Percentiles rank a stretch among this genome's conserved stretches.
phyloP scores from a whole-genome alignment of 2,797 vertebrate genomes.

The Mus caroli region DNA sequence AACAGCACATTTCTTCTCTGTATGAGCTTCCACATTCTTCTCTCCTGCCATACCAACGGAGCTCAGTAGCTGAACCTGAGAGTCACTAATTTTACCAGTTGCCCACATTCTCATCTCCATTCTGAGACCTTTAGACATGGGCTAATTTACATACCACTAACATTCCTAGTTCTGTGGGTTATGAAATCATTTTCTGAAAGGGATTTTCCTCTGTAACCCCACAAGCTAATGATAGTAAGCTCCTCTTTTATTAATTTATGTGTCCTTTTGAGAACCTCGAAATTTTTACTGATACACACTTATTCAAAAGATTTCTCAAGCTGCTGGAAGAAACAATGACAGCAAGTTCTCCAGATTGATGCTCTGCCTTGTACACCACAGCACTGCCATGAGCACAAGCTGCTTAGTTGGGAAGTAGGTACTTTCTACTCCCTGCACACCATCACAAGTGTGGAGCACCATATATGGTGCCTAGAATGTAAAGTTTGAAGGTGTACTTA shows the following conservation, averaged over 20 bases:
- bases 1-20: not conserved
- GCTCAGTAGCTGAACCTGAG: no score
- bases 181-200: no score
- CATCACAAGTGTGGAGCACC: not conserved
- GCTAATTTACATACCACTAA: not conserved
- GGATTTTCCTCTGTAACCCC: not conserved
- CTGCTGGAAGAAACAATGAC: not conserved
- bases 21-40: no score
- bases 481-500: not conserved
- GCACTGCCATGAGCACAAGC: no score
- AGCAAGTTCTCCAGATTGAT: not conserved
- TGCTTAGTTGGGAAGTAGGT: accelerated
- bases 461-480: no score
- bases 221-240: not conserved
- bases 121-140: not conserved
- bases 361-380: not conserved
- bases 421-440: accelerated
- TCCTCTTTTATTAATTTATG: not conserved
- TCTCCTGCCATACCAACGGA: not conserved
- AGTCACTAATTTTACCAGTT: no score
- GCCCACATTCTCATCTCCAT: not conserved
- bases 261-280: not conserved
- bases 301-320: not conserved
- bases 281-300: not conserved
- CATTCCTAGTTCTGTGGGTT: not conserved